Evolutionary conservation across 1,140 invertebrate species (phyloP).

Genomic region (Brachionus sp.): DNA sequence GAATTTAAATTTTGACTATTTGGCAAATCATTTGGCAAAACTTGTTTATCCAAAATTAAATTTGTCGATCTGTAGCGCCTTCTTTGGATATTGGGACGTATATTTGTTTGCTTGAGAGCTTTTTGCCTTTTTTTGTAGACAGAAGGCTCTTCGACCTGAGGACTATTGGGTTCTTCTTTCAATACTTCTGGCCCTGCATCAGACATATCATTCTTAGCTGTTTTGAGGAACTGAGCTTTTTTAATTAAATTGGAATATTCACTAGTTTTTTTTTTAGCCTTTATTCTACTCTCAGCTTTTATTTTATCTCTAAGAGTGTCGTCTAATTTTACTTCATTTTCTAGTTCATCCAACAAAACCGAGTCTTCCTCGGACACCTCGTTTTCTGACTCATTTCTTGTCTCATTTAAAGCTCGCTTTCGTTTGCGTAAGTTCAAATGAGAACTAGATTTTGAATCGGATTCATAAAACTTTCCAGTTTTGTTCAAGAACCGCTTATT

Average conservation of each 20-base stretch:
- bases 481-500: not conserved
- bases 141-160: not conserved
- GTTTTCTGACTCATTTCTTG: not conserved
- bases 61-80: not conserved
- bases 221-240: not conserved
- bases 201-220: not conserved
- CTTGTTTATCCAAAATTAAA: not conserved
- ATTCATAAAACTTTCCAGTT: not conserved
- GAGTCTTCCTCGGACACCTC: not conserved
- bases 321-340: constrained; percentile 6
- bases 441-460: not conserved
- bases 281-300: not conserved
- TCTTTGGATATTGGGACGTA: constrained; percentile 4
- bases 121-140: constrained; percentile 42
- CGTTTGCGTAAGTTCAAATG: not conserved
- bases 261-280: not conserved
- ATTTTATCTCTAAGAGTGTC: not conserved
- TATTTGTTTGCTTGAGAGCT: constrained; percentile 40
- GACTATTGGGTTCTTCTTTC: not conserved
- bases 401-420: not conserved
- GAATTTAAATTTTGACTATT: not conserved
- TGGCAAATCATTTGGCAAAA: not conserved
- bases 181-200: not conserved
- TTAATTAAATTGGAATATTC: constrained; percentile 40
- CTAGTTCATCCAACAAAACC: not conserved